These are phyloP conservation scores for Erebia aethiops DNA, from an alignment of 2,888 invertebrate species.

Conservation along the genomic window DNA sequence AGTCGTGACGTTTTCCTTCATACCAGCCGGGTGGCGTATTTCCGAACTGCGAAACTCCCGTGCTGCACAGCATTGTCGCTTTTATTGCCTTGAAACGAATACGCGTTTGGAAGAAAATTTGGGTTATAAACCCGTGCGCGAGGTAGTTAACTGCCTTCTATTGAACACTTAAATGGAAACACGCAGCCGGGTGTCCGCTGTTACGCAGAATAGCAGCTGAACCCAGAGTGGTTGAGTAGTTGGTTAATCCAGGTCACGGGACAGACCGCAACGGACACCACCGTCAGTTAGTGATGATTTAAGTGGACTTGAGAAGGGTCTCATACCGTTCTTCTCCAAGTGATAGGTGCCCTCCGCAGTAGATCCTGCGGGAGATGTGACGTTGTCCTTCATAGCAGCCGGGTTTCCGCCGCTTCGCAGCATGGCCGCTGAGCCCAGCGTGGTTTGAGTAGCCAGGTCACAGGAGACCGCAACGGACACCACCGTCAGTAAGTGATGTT, in stretches of 20 bases:
- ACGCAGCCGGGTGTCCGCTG: no score
- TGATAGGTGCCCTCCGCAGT: constrained; percentile 95
- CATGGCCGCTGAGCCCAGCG: constrained; percentile 86
- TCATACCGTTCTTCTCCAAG: constrained; percentile 89
- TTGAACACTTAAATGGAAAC: no score
- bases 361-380: constrained; percentile 96
- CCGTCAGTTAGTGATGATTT: constrained; percentile 89
- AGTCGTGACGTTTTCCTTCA: constrained; percentile 94
- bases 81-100: no score
- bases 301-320: no score
- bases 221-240: constrained; percentile 90
- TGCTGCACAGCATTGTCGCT: no score
- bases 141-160: no score
- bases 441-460: constrained; percentile 93
- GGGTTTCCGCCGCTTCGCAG: constrained; percentile 92
- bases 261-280: constrained; percentile 97
- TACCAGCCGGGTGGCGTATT: constrained; percentile 84
- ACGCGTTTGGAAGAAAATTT: no score
- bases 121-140: no score
- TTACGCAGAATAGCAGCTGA: no score
- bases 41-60: no score
- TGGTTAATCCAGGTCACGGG: constrained; percentile 92
- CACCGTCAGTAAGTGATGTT: constrained; percentile 91
- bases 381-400: constrained; percentile 95
- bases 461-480: constrained; percentile 97